phyloP scores from a whole-genome alignment of 2,797 vertebrate species.

The Lophotriccus pileatus region DNA sequence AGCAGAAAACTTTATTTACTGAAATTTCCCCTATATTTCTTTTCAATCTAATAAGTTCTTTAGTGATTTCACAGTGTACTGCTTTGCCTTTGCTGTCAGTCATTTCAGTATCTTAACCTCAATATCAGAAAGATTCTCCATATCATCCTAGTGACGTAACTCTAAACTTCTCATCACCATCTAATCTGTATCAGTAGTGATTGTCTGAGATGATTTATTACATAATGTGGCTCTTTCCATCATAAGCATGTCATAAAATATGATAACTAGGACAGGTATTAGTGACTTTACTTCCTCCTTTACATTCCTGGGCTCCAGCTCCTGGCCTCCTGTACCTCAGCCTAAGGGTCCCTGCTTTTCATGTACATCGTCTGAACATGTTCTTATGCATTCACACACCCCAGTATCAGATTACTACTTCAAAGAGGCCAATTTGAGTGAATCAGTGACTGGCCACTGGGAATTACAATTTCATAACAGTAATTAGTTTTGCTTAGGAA shows the following conservation, averaged over 20 bases:
- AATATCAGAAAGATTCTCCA: not conserved
- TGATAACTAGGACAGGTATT: not conserved
- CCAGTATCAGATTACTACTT: not conserved
- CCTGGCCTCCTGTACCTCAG: not conserved
- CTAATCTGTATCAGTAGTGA: not conserved
- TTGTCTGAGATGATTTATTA: not conserved
- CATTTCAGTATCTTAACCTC: not conserved
- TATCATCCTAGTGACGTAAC: not conserved
- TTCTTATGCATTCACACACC: not conserved
- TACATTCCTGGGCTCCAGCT: not conserved
- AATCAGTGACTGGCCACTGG: not conserved
- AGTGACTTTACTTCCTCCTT: not conserved
- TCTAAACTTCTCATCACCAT: not conserved
- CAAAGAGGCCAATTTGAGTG: not conserved
- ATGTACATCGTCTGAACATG: accelerated
- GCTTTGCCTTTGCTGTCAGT: not conserved
- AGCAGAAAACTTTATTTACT: not conserved
- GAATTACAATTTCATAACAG: not conserved
- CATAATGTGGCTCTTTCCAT: not conserved
- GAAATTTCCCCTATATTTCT: not conserved
- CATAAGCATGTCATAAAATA: not conserved
- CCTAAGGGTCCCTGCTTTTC: not conserved
- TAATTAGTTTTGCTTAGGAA: not conserved
- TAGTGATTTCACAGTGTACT: not conserved
- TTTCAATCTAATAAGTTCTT: not conserved